A percentile compares a stretch with the other conserved stretches of the same genome.
Conservation (phyloP, 2,797 vertebrate genomes). For the Pseudomugil gertrudae region DNA sequence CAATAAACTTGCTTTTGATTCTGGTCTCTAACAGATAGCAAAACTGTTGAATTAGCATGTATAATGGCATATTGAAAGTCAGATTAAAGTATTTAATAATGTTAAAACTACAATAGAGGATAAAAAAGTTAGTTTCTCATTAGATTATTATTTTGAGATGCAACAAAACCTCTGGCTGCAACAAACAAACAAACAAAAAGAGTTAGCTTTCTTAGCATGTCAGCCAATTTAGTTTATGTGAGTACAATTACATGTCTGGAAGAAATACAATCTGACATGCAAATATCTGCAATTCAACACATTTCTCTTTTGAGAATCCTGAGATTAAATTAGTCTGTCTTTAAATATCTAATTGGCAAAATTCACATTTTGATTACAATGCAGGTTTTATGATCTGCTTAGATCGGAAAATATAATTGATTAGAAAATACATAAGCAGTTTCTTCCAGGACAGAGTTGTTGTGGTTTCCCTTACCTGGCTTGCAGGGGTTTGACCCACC, state of each 20-base stretch:
- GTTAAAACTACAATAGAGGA: slow-evolving; percentile 29
- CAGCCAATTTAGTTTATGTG: slow-evolving; percentile 5
- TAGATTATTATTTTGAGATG: slow-evolving; percentile 40
- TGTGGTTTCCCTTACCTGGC: slow-evolving; percentile 84
- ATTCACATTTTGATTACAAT: too few species aligned
- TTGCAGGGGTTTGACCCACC: slow-evolving; percentile 86
- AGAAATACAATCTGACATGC: neutral
- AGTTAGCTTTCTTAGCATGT: slow-evolving; percentile 22
- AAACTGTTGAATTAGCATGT: slow-evolving; percentile 16
- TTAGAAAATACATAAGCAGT: neutral
- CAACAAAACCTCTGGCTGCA: slow-evolving; percentile 13
- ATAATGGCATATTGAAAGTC: slow-evolving; percentile 15
- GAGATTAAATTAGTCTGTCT: slow-evolving; percentile 13
- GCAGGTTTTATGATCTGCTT: too few species aligned
- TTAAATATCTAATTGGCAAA: neutral
- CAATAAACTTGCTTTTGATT: slow-evolving; percentile 35
- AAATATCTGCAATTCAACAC: neutral
- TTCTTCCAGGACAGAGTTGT: neutral
- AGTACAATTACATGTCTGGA: neutral
- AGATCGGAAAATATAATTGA: neutral
- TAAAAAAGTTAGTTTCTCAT: slow-evolving; percentile 37
- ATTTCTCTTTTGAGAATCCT: neutral
- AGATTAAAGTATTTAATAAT: slow-evolving; percentile 32
- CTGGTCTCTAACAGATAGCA: slow-evolving; percentile 18
- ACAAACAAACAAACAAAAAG: slow-evolving; percentile 2